Percentiles rank a stretch among this genome's conserved stretches.
Conservation (phyloP, 2,797 vertebrate species). For the Mormyrops attenuatus region DNA sequence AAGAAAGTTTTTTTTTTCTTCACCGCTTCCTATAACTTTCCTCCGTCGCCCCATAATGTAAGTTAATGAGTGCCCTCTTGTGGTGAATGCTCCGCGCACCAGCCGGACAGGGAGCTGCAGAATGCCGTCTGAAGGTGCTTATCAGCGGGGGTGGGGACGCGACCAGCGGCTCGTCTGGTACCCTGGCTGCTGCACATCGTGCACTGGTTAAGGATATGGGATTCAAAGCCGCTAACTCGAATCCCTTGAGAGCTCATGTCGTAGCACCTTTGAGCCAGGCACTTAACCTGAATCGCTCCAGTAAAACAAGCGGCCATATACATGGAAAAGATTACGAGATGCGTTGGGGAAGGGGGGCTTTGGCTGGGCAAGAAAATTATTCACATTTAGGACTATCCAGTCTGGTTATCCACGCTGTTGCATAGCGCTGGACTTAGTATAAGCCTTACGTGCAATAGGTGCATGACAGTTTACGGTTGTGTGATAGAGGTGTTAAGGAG, state of each 20-base stretch:
- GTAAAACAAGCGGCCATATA: neutral
- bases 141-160: neutral
- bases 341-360: neutral
- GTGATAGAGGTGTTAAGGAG: neutral
- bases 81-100: neutral
- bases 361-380: neutral
- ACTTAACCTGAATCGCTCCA: neutral
- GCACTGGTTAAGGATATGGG: neutral
- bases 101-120: neutral
- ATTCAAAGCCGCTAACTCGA: neutral
- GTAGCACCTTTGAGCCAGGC: neutral
- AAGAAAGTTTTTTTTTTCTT: neutral
- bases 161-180: neutral
- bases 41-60: neutral
- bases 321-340: neutral
- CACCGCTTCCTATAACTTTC: neutral
- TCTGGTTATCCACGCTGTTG: neutral
- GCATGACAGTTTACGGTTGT: neutral
- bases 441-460: neutral
- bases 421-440: neutral
- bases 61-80: constrained; percentile 15
- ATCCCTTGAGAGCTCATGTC: neutral
- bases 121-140: neutral
- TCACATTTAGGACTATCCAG: neutral
- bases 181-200: neutral